A percentile compares a stretch with the other conserved stretches of the same genome.
These are phyloP conservation scores for Falcaria lacertinaria DNA, from an alignment of 2,888 invertebrate species.

Conservation along the genomic window DNA sequence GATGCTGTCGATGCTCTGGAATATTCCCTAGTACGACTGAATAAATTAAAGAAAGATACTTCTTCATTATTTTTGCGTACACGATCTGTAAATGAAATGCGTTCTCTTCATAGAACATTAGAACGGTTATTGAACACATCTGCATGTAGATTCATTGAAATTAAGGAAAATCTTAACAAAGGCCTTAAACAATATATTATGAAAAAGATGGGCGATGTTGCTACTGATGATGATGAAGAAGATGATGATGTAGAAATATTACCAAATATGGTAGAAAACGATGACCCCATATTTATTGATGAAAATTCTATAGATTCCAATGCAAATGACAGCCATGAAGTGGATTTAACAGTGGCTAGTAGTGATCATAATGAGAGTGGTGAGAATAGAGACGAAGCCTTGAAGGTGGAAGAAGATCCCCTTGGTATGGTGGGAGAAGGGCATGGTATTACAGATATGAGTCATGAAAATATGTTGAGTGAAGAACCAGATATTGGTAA, in stretches of 20 bases:
- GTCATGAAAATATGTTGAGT: not conserved
- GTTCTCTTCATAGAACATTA: conserved; percentile 72
- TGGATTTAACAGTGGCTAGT: conserved; percentile 60
- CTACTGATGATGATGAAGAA: conserved; percentile 53
- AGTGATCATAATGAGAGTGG: conserved; percentile 75
- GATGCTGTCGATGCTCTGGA: conserved; percentile 79
- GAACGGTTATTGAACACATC: conserved; percentile 78
- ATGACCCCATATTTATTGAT: conserved; percentile 75
- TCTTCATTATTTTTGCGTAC: conserved; percentile 65
- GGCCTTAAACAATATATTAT: conserved; percentile 74
- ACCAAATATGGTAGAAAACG: conserved; percentile 47
- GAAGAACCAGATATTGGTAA: too few species aligned
- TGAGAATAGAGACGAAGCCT: conserved; percentile 37
- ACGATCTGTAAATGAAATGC: conserved; percentile 69
- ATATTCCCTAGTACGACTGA: conserved; percentile 73
- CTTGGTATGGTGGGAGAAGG: conserved; percentile 5
- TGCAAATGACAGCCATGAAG: conserved; percentile 49
- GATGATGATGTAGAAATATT: conserved; percentile 67
- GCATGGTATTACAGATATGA: not conserved
- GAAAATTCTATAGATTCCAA: conserved; percentile 70
- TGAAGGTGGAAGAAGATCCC: conserved; percentile 12
- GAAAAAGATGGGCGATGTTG: conserved; percentile 38
- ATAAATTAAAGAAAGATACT: conserved; percentile 71
- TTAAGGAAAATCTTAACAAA: conserved; percentile 74
- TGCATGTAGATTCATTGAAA: conserved; percentile 73